These are phyloP conservation scores for Cyprinella venusta DNA, from an alignment of 2,797 vertebrate species.

Conservation along the genomic window DNA sequence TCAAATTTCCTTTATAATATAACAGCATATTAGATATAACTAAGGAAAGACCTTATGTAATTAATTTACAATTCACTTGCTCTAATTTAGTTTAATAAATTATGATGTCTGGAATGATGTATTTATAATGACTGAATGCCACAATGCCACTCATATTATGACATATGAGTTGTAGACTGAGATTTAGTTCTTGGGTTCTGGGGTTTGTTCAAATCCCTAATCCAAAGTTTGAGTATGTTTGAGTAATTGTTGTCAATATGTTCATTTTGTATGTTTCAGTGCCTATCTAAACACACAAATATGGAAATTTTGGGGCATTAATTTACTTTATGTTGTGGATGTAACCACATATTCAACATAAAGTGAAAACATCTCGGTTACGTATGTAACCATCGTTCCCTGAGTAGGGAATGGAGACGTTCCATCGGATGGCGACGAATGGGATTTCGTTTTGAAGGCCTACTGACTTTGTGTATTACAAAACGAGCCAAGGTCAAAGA, in stretches of 20 bases:
- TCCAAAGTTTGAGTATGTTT: not conserved
- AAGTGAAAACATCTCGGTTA: not conserved
- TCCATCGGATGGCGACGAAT: too few species aligned
- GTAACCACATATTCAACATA: not conserved
- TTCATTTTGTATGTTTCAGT: not conserved
- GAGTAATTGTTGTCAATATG: not conserved
- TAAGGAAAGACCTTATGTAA: not conserved
- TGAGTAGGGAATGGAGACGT: too few species aligned
- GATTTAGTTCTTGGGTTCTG: not conserved
- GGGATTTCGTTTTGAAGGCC: too few species aligned
- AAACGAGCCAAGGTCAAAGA: too few species aligned
- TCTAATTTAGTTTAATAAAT: constrained; percentile 7
- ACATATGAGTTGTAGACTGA: not conserved
- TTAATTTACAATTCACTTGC: not conserved
- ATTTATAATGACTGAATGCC: not conserved
- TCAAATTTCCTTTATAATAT: not conserved
- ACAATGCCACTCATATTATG: not conserved
- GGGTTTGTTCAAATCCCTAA: not conserved
- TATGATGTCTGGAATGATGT: not conserved
- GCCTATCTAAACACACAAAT: not conserved
- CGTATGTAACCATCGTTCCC: too few species aligned
- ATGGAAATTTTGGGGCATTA: not conserved
- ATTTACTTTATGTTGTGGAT: not conserved
- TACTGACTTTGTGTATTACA: too few species aligned
- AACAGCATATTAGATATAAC: not conserved